Base-by-base conservation (phyloP, 1,140 invertebrate species). In the Drosophila yakuba region DNA sequence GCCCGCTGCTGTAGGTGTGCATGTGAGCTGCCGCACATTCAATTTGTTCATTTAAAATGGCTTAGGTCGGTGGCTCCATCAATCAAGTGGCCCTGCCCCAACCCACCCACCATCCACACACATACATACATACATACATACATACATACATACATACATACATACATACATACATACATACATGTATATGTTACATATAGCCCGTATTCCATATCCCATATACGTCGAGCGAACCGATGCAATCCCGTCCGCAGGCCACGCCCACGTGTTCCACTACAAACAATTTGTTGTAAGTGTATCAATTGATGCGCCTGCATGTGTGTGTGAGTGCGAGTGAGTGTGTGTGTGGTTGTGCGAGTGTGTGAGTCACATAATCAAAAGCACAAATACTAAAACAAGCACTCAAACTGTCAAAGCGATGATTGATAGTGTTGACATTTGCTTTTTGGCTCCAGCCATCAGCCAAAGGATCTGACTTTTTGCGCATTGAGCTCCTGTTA, bases 301-400 rank as follows among this genome's bases (percentile, higher is more conserved):
- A 84, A 85, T 84, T 84, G 81, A 80, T 80, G 80, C 58, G 80
- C 45, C 56, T 48, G 58, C 64, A 15, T 39, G 36, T 32, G 47
- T 32, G 47, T 38, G 35, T 60, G 77, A 28, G 56, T 47, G 25
- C 58, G 32, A 3, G 32, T 52, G 61, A 45, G 45, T 44, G 58
- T 41, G 45, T 6, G 38, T 20, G 41, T 58, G 48, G 39, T 17
- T 68, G 45, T 56, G 44, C 54, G 63, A 43, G 36, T 67, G 64
- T 78, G 73, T 38, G 51, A 50, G 74, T 77, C 85, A 84, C 85
- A 89, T 89, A 89, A 89, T 89, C 84, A 89, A 89, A 89, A 90
- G 85, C 85, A 84, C 84, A 89, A 89, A 89, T 89, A 89, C 84
- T 89, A 89, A 89, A 90, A 89, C 84, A 89, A 90, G 84, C 84